These are phyloP conservation scores for Neopelma chrysocephalum DNA, from an alignment of 2,797 vertebrate genomes.

Conservation along the genomic window DNA sequence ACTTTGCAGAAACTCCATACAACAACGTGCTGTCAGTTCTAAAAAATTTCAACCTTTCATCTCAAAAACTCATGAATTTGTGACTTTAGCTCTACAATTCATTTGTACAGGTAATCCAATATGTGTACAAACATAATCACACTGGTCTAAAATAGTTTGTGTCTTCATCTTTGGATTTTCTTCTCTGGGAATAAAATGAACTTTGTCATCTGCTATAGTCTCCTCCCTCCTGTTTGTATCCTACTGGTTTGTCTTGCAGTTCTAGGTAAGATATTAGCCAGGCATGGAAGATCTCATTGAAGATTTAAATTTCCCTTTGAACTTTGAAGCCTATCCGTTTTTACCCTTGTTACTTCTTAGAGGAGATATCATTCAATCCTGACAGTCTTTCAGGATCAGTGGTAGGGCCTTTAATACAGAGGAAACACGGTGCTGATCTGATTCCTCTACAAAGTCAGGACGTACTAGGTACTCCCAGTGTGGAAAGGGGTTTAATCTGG, in stretches of 20 bases:
- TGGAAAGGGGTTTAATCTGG: neutral
- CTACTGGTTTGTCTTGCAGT: neutral
- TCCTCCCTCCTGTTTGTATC: neutral
- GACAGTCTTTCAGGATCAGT: neutral
- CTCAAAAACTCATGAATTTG: neutral
- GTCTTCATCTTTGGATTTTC: neutral
- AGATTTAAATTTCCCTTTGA: conserved; percentile 30
- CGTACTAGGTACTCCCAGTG: neutral
- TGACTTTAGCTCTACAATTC: neutral
- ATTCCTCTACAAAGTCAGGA: neutral
- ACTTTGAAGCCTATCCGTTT: conserved; percentile 7
- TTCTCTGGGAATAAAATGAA: neutral
- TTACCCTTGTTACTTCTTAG: neutral
- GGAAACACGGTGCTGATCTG: neutral
- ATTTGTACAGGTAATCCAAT: neutral
- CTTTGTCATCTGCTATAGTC: neutral
- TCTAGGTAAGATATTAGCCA: neutral
- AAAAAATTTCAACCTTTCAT: neutral
- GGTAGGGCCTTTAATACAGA: neutral
- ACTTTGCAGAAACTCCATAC: neutral
- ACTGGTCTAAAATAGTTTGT: neutral
- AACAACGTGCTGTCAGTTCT: neutral
- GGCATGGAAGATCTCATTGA: conserved; percentile 10
- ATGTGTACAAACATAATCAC: neutral
- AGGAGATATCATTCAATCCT: neutral